Evolutionary conservation across 2,888 invertebrate species (phyloP), one percentile per base, ranked within the genome.

Genomic region (Acleris emargana): DNA sequence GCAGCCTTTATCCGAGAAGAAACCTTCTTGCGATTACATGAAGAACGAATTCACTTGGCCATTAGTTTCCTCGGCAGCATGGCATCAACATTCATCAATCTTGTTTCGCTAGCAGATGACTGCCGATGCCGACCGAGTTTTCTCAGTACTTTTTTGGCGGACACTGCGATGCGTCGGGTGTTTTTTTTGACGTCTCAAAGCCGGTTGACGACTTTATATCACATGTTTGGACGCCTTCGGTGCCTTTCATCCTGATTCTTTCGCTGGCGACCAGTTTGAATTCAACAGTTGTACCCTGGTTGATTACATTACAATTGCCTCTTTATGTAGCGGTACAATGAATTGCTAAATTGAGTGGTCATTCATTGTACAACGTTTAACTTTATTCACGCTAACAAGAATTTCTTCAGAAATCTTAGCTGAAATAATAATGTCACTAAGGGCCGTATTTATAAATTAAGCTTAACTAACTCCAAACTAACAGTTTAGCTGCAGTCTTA

Each of bases 101-200:
- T 70, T 68, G 66, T 64, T 62, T 62, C 55, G 61, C 47, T 50
- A 62, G 73, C 74, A 71, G 76, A 76, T 75, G 78, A 73, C 72
- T 76, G 76, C 77, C 76, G 77, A 73, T 76, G 76, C 77, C 76
- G 77, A 73, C 70, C 71, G 72, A 77, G 76, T 79, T 79, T 78
- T 78, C 77, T 76, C 76, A 75, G 76, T 75, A 58, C 28, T 58
- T 77, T 80, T 83, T 81, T 78, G 76, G 75, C 73, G 73, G 74
- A 73, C 71, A 73, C 69, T 72, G 74, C 69, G 64, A 61, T 58
- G 17, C 57, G 45, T 51, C 18, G 75, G 73, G 69, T 74, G 74
- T 73, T 73, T 71, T 75, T 73, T 78, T 75, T 73, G 69, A 67
- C 67, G 64, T 75, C 74, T 73, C 74, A 73, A 74, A 69, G 73